A percentile compares a stretch with the other conserved stretches of the same genome.
Conservation (phyloP, 2,797 vertebrate species). For the Parauchenoglanis punctatus region DNA sequence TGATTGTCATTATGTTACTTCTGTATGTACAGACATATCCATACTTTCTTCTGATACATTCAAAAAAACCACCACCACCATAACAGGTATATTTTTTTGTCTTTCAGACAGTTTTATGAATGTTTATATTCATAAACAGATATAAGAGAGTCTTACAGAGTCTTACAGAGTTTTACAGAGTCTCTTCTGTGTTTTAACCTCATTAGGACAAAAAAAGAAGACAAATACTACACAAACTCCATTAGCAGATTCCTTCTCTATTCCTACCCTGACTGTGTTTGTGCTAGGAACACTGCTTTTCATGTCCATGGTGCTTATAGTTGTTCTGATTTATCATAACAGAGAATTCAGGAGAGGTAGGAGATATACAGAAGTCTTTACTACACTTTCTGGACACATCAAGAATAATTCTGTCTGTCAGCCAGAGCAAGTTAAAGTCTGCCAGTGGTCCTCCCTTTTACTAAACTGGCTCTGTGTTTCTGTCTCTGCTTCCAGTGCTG, state of each 20-base stretch:
- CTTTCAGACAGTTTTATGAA: neutral
- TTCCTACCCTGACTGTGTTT: neutral
- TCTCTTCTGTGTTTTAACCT: neutral
- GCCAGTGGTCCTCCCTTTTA: neutral
- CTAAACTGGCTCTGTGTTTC: neutral
- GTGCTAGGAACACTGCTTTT: slow-evolving; percentile 39
- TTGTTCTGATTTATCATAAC: slow-evolving; percentile 11
- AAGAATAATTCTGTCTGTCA: neutral
- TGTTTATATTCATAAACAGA: neutral
- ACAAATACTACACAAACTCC: neutral
- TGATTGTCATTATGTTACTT: neutral
- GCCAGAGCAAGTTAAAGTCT: neutral
- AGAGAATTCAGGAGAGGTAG: neutral
- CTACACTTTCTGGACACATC: neutral
- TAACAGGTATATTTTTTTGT: neutral
- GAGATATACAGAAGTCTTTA: neutral
- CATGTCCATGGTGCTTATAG: slow-evolving; percentile 38
- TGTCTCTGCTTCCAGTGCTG: neutral
- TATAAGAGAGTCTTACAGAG: too few relatives aligned
- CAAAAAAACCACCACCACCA: neutral
- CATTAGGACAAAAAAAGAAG: neutral
- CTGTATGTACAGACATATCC: neutral
- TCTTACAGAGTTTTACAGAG: neutral
- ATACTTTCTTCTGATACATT: neutral
- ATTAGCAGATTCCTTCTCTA: neutral